phyloP scores from a whole-genome alignment of 2,888 invertebrate genomes.

The Napeogenes sylphis region DNA sequence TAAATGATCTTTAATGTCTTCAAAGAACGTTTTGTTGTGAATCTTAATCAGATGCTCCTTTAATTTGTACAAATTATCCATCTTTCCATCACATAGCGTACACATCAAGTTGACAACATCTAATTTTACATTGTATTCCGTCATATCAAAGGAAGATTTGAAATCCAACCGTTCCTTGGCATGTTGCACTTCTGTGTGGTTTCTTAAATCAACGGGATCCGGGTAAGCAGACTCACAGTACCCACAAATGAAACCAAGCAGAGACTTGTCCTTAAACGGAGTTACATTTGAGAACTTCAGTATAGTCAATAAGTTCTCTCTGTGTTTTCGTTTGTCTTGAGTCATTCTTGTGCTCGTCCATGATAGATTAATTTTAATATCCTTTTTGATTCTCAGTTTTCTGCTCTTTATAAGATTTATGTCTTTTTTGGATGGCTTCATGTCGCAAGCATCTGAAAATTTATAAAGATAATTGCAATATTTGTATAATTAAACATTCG shows the following conservation, averaged over 20 bases:
- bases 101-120: constrained; percentile 51
- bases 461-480: too few relatives aligned
- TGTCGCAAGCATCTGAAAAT: constrained; percentile 41
- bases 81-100: constrained; percentile 43
- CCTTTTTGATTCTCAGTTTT: constrained; percentile 39
- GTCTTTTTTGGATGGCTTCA: constrained; percentile 27
- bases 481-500: too few relatives aligned
- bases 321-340: constrained; percentile 51
- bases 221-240: constrained; percentile 55
- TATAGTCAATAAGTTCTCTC: constrained; percentile 53
- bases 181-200: constrained; percentile 43
- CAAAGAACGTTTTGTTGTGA: constrained; percentile 47
- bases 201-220: constrained; percentile 52
- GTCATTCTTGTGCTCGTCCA: constrained; percentile 37
- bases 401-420: constrained; percentile 31
- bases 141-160: constrained; percentile 49
- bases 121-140: constrained; percentile 51
- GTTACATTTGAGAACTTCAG: constrained; percentile 56
- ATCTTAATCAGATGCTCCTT: constrained; percentile 52
- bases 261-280: constrained; percentile 57
- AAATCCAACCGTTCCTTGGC: constrained; percentile 46
- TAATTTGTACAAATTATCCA: constrained; percentile 41
- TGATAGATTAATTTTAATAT: constrained; percentile 39
- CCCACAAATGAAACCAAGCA: constrained; percentile 56
- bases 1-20: constrained; percentile 61